Evolutionary conservation across 2,888 invertebrate species (phyloP), one percentile per base, ranked within the genome.

Genomic region (Lutraria lutraria): DNA sequence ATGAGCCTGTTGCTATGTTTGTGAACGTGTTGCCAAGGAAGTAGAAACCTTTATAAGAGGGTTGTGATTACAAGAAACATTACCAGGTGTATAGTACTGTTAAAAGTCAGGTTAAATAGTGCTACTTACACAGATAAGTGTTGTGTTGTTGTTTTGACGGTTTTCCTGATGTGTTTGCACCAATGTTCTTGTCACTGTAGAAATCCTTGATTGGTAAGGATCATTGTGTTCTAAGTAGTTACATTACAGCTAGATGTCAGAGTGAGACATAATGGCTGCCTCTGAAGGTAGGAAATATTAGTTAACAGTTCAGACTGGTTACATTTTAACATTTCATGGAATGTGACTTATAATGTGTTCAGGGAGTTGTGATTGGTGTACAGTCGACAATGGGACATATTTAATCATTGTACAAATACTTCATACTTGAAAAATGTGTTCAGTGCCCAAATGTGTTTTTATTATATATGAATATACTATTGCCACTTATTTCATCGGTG

Each of bases 401-500:
- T 31, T 76, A 76, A 31, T 76, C 19, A 34, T 76, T 76, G 76
- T 76, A 76, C 76, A 76, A 76, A 34, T 76, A 34, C 76, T 76
- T 76, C 31, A 34, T 76, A 76, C 76, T 76, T 76, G 31, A 76
- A 76, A 34, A 76, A 76, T 76, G 76, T 76, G 76, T 76, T 76
- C 76, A 76, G 76, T 76, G 19, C 76, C 76, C 76, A 34, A 76
- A 76, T 76, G 76, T 76, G 76, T 76, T 76, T 76, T 34, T 76
- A 34, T 31, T 76, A 34, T 31, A 15, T 31, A 25, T n/a, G 16
- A 31, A 31, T 31, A 16, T 31, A 76, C 31, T 34, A 76, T n/a
- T 76, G 31, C 34, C 31, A 31, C 76, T 31, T 34, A 31, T 76
- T 34, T 76, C 31, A 13, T 68, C 63, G n/a, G 25, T 68, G 25